Base-by-base conservation (phyloP, 2,113 vertebrate species). In the Tiliqua scincoides region DNA sequence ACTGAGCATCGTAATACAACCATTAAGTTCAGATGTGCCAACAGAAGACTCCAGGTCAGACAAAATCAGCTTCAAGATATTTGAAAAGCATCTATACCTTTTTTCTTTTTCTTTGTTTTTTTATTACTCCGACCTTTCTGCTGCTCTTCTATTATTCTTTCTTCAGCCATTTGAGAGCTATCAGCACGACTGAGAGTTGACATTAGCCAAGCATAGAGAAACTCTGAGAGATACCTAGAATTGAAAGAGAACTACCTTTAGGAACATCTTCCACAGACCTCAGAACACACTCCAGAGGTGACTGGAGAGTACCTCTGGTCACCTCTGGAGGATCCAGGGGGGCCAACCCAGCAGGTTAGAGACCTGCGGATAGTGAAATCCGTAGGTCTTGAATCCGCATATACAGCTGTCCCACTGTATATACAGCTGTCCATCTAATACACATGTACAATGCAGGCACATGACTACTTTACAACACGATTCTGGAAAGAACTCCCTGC, bases 101-200 rank as follows among this genome's bases (percentile, higher is more conserved):
- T 99, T 93, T 99, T 99, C 97, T 99, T 99, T 95, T 99, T 99
- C 96, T 99, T 99, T 37, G 97, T 97, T 95, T 99, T 99, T 95
- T 99, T 99, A 95, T 98, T 99, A 90, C 99, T 99, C 6, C 99
- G 98, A 37, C 98, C 98, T 94, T 99, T 99, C 89, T 99, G 97
- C 88, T 99, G 98, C 86, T 99, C 99, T 93, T 99, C 99, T 95
- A 98, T 94, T 90, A 99, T 98, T 79, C 99, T 97, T 91, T 99
- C 99, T 92, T 99, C 99, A 0, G 98, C 98, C 97, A 99, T 99
- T 32, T 99, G 99, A 70, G 99, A 99, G 89, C 98, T 98, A 94
- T 99, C 99, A 0, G 99, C 99, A 2, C 99, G 96, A 95, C 98
- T 99, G 94, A 99, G 94, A 0, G 99, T 99, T 57, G 99, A 99